Evolutionary conservation across 2,113 vertebrate species (phyloP).

Genomic region (Hystrix cristata): DNA sequence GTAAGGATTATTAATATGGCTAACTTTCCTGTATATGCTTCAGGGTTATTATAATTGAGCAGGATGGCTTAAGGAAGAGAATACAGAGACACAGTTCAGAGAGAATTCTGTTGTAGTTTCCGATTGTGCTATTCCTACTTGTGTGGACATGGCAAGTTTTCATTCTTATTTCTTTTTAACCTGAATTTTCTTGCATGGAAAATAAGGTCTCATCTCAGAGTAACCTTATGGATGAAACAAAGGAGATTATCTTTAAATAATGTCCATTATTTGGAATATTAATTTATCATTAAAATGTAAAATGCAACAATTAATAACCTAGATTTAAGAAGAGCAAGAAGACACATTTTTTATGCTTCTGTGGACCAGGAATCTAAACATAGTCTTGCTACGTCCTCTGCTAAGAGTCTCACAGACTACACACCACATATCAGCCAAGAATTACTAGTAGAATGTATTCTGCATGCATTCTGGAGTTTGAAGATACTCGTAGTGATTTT

Average conservation of each 20-base stretch:
- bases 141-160: not conserved
- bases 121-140: not conserved
- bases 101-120: not conserved
- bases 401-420: not conserved
- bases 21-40: not conserved
- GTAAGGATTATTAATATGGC: not conserved
- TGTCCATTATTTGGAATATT: not conserved
- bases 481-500: slow-evolving; percentile 23
- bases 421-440: not conserved
- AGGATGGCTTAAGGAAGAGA: not conserved
- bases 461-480: not conserved
- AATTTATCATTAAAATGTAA: slow-evolving; percentile 1
- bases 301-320: not conserved
- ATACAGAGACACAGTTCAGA: not conserved
- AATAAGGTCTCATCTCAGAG: not conserved
- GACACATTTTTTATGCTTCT: not conserved
- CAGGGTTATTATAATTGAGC: not conserved
- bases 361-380: not conserved
- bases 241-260: not conserved
- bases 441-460: not conserved
- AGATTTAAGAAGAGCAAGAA: not conserved
- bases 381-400: too few species aligned
- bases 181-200: not conserved
- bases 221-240: not conserved
- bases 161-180: not conserved